Evolutionary conservation across 2,113 vertebrate species (phyloP), one percentile per base, ranked within the genome.

Genomic region (Fulmarus glacialis): DNA sequence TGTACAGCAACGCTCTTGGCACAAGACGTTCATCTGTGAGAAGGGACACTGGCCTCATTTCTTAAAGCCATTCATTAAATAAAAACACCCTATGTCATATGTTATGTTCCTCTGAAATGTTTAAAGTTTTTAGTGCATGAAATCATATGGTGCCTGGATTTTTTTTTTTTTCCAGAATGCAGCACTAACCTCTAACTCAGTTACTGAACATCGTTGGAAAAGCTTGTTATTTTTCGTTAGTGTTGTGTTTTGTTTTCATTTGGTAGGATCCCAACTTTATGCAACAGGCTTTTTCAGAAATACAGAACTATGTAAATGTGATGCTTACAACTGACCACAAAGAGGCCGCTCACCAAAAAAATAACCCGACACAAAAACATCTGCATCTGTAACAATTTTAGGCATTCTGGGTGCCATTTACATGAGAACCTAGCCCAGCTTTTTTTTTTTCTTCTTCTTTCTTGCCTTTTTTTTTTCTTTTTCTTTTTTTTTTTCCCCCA

Each of bases 21-120:
- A 86, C 63, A 6, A 13, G 73, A 32, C 2, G 0, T 59, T 77
- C 83, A 68, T 87, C 94, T 85, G 85, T 64, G 87, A 97, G 93
- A 85, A 93, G 93, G 87, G 97, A 96, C 93, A n/a, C 82, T 92
- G 97, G 94, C 91, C 90, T 36, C n/a, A 2, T 93, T 96, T 87
- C 97, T 96, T 94, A 50, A 86, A 97, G 86, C 91, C 93, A 94
- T 96, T 96, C 93, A 93, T 97, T 96, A 97, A 96, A 93, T 78
- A 74, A 95, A 97, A 98, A 82, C 93, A 96, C 87, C 82, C 85
- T 24, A 45, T 89, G 95, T 92, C 87, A 55, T 91, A 52, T 43
- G 89, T 89, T 96, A 68, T 60, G 79, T 78, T 96, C 86, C 67
- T 90, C 85, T 93, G 42, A 97, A 96, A 97, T 94, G 89, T 95